These are phyloP conservation scores for Miniopterus natalensis DNA, from an alignment of 2,113 vertebrate species.

Conservation along the genomic window DNA sequence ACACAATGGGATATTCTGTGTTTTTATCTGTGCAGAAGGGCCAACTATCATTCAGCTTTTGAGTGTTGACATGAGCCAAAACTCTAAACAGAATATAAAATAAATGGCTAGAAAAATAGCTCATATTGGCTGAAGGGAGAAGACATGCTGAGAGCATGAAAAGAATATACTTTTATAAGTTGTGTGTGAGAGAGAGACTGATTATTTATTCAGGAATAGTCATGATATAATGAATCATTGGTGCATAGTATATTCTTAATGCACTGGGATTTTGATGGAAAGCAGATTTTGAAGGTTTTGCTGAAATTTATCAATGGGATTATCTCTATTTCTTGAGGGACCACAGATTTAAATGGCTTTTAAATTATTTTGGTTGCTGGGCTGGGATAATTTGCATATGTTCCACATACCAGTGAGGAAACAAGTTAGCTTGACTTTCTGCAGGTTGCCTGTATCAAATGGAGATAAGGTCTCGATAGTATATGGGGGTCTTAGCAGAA, in stretches of 20 bases:
- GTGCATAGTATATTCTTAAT: neutral
- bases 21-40: neutral
- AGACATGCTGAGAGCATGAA: neutral
- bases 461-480: neutral
- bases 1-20: neutral
- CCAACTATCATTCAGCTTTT: neutral
- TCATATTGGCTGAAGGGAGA: neutral
- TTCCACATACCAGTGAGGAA: neutral
- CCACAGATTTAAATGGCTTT: neutral
- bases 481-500: neutral
- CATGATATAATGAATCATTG: neutral
- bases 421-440: neutral
- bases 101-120: neutral
- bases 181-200: neutral
- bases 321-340: neutral
- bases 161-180: neutral
- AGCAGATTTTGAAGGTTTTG: conserved; percentile 6
- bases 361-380: neutral
- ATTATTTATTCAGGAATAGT: neutral
- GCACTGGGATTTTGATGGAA: neutral
- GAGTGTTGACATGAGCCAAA: neutral
- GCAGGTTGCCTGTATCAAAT: neutral
- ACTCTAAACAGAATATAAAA: neutral
- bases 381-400: neutral
- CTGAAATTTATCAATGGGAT: conserved; percentile 13